Evolutionary conservation across 2,888 invertebrate species (phyloP), one percentile per base, ranked within the genome.

Genomic region (Aphodius granarius): DNA sequence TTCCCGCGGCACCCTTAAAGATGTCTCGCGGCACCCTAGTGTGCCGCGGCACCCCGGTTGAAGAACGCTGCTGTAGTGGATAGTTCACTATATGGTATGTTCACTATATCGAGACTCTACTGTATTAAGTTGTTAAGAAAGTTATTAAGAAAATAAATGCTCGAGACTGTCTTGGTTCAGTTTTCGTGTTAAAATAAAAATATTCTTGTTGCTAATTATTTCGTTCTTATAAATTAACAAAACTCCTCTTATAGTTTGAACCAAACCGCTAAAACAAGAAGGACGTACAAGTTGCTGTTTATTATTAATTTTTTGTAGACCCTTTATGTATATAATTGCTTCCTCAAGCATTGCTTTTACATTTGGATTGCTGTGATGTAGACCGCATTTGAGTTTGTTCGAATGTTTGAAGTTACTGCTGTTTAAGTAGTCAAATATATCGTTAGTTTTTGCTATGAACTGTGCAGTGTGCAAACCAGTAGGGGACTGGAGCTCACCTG

Each of bases 91-190:
- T n/a, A n/a, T n/a, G n/a, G n/a, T n/a, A n/a, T n/a, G n/a, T n/a
- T n/a, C n/a, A n/a, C n/a, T n/a, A n/a, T n/a, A n/a, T n/a, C n/a
- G n/a, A n/a, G n/a, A n/a, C n/a, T n/a, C n/a, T n/a, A n/a, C n/a
- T n/a, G n/a, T n/a, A n/a, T n/a, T n/a, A n/a, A n/a, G n/a, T n/a
- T n/a, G n/a, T n/a, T n/a, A n/a, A n/a, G n/a, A n/a, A n/a, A n/a
- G n/a, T n/a, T n/a, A n/a, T n/a, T n/a, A n/a, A n/a, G 73, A 73
- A 43, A 73, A 73, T 13, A 73, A 63, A 64, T 73, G 23, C 66
- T 65, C 73, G 20, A 65, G 23, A 13, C 64, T 63, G 22, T 73
- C 73, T 19, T 73, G 65, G 23, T 73, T 73, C 16, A 73, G 22
- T n/a, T 65, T 73, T 15, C 19, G 18, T 6, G 16, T 63, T 73